phyloP scores from a whole-genome alignment of 2,797 vertebrate genomes.

The Chrosomus eos region DNA sequence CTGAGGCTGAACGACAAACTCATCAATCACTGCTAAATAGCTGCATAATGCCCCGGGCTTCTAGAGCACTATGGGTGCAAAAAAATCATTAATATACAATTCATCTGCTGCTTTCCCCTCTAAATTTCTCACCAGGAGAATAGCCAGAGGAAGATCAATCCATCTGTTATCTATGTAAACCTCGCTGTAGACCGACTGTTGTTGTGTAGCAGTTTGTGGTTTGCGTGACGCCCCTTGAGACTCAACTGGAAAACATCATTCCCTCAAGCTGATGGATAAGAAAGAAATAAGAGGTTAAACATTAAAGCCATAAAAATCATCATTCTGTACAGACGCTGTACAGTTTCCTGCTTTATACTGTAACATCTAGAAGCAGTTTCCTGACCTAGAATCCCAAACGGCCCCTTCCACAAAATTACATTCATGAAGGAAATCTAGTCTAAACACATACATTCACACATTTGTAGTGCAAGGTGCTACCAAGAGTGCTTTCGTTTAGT shows the following conservation, averaged over 20 bases:
- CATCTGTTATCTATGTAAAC: slow-evolving; percentile 27
- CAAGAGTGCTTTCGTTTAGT: not conserved
- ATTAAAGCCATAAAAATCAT: slow-evolving; percentile 63
- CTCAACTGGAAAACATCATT: slow-evolving; percentile 26
- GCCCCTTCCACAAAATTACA: not conserved
- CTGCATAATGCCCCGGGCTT: slow-evolving; percentile 67
- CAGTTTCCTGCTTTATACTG: not conserved
- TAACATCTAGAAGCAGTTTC: slow-evolving; percentile 2
- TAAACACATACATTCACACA: not conserved
- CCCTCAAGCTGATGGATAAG: slow-evolving; percentile 52
- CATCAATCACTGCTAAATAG: slow-evolving; percentile 80
- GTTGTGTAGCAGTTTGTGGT: slow-evolving; percentile 69
- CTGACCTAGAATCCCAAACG: slow-evolving; percentile 11
- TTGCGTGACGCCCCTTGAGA: slow-evolving; percentile 56
- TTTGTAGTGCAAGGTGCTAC: not conserved
- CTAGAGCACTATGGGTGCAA: slow-evolving; percentile 25
- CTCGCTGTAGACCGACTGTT: slow-evolving; percentile 65
- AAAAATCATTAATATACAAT: slow-evolving; percentile 50
- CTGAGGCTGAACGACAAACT: slow-evolving; percentile 68
- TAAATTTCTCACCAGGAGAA: slow-evolving; percentile 63
- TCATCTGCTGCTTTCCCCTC: slow-evolving; percentile 31
- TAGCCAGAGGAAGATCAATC: slow-evolving; percentile 19
- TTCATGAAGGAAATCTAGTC: not conserved
- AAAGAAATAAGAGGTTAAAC: slow-evolving; percentile 64
- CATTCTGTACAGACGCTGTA: slow-evolving; percentile 61